These are phyloP conservation scores for Ophioderma brevispina DNA, from an alignment of 35 echinoderm and acorn worm genomes.

Conservation along the genomic window DNA sequence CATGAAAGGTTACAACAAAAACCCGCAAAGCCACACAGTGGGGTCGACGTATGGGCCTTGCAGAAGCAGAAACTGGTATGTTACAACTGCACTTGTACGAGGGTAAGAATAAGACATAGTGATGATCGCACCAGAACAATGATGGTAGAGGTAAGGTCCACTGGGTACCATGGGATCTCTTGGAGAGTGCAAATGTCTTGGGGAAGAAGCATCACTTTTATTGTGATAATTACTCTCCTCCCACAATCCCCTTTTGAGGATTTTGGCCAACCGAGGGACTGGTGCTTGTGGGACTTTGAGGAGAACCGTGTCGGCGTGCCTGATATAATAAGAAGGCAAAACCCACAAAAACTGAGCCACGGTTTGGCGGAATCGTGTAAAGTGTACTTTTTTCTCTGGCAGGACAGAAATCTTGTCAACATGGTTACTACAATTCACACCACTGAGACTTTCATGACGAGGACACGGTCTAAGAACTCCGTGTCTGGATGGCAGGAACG, in stretches of 20 bases:
- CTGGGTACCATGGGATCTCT: not conserved
- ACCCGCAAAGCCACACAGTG: not conserved
- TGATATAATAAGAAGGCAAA: not conserved
- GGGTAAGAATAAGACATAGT: not conserved
- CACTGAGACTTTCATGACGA: not conserved
- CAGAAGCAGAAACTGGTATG: not conserved
- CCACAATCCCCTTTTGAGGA: constrained; percentile 2
- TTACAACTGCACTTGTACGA: not conserved
- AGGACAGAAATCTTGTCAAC: not conserved
- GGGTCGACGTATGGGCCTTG: not conserved
- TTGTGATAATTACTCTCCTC: constrained; percentile 26
- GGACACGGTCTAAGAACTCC: not conserved
- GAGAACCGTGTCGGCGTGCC: not conserved
- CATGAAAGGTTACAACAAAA: not conserved
- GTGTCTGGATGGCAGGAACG: not conserved
- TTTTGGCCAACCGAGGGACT: not conserved
- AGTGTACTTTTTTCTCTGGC: not conserved
- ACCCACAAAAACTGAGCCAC: not conserved
- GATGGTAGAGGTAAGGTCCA: not conserved
- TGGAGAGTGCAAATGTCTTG: not conserved
- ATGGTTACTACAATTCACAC: constrained; percentile 19
- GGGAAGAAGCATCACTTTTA: constrained; percentile 32
- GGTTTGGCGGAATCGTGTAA: not conserved
- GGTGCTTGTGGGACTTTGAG: constrained; percentile 40
- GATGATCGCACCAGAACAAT: not conserved